A percentile compares a stretch with the other conserved stretches of the same genome.
Evolutionary conservation across 1,140 invertebrate genomes (phyloP).

Genomic region (Gonatopus flavifemur): DNA sequence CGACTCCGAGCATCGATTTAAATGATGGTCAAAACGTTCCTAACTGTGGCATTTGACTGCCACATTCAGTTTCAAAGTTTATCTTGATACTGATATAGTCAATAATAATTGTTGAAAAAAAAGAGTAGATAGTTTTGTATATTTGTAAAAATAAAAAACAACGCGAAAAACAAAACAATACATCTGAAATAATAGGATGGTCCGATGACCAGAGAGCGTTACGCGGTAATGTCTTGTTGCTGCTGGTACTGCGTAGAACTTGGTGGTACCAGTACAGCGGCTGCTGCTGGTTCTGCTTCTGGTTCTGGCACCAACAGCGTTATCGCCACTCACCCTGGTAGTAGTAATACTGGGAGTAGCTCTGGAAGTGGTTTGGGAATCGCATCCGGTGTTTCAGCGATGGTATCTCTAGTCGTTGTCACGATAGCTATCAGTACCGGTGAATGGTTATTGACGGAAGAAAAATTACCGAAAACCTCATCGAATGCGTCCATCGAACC

Average conservation of each 20-base stretch:
- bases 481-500: slow-evolving; percentile 41
- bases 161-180: neutral
- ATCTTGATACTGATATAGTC: too few relatives aligned
- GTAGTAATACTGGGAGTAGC: slow-evolving; percentile 6
- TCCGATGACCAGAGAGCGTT: slow-evolving; percentile 33
- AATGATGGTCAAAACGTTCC: too few relatives aligned
- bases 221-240: slow-evolving; percentile 48
- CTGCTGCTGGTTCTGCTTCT: slow-evolving; percentile 36
- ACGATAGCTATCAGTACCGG: slow-evolving; percentile 61
- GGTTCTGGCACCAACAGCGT: neutral
- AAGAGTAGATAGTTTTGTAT: slow-evolving; percentile 3
- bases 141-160: neutral
- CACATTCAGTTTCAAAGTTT: too few relatives aligned
- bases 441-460: slow-evolving; percentile 64
- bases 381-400: slow-evolving; percentile 52
- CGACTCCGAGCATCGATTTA: too few relatives aligned
- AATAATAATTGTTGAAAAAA: too few relatives aligned
- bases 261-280: slow-evolving; percentile 27
- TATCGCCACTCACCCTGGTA: slow-evolving; percentile 12
- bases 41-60: too few relatives aligned
- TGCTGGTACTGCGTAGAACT: slow-evolving; percentile 35
- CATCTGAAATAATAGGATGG: slow-evolving; percentile 35
- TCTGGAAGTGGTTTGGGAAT: slow-evolving; percentile 34
- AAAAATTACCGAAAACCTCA: slow-evolving; percentile 59
- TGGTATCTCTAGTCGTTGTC: slow-evolving; percentile 60